Conservation (phyloP, 2,113 vertebrate genomes). For the Prochilodus magdalenae region DNA sequence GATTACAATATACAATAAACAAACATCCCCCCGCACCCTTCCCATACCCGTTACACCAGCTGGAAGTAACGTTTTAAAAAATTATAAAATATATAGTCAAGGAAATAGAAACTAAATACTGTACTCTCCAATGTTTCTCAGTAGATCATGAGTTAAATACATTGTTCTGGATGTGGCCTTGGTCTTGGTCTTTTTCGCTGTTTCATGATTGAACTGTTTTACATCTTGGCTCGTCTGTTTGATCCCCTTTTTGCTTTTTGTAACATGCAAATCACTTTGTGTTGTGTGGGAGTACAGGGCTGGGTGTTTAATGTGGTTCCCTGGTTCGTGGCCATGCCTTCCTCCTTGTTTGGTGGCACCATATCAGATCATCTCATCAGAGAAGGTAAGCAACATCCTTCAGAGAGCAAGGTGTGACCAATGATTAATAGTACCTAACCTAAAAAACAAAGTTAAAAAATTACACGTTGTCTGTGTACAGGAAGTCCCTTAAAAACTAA, state of each 20-base stretch:
- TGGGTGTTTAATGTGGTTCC: constrained; percentile 90
- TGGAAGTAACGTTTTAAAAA: too few relatives aligned
- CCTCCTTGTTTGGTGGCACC: constrained; percentile 81
- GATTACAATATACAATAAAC: too few relatives aligned
- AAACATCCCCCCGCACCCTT: too few relatives aligned
- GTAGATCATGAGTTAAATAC: background rate
- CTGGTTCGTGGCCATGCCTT: constrained; percentile 86
- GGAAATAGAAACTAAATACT: background rate
- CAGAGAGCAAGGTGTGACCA: too few relatives aligned
- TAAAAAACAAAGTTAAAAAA: too few relatives aligned
- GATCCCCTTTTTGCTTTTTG: background rate
- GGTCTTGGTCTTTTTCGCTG: background rate
- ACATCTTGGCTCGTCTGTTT: background rate
- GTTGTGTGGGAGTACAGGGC: constrained; percentile 71
- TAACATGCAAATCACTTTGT: background rate
- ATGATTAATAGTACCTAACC: too few relatives aligned
- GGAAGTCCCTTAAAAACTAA: too few relatives aligned
- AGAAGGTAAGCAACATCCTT: constrained; percentile 72
- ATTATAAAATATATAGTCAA: too few relatives aligned
- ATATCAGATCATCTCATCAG: constrained; percentile 84
- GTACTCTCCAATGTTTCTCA: background rate
- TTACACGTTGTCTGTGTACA: too few relatives aligned
- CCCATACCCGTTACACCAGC: too few relatives aligned
- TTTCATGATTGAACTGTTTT: background rate
- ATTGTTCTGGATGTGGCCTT: too few relatives aligned